These are phyloP conservation scores for Serilophus lunatus DNA, from an alignment of 2,113 vertebrate species.

Conservation along the genomic window DNA sequence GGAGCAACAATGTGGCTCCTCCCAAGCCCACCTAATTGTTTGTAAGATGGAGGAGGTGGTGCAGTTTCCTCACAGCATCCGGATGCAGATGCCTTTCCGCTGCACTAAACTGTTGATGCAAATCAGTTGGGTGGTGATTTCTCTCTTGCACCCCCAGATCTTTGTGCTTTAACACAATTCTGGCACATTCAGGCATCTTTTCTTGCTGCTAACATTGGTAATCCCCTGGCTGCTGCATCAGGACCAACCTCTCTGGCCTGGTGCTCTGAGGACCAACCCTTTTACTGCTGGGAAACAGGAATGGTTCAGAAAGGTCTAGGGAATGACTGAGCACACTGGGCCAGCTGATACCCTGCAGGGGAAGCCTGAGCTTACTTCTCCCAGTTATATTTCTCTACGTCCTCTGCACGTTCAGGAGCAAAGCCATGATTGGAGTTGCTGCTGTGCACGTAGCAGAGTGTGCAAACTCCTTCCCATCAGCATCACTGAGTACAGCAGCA, in stretches of 20 bases:
- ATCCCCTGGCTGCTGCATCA: not conserved
- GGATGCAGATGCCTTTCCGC: accelerated
- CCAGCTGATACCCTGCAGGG: not conserved
- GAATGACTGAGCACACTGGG: not conserved
- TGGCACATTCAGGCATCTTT: not conserved
- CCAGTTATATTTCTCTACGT: not conserved
- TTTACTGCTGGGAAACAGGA: not conserved
- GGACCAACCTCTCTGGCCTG: not conserved
- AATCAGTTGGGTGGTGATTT: accelerated
- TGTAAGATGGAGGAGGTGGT: not conserved
- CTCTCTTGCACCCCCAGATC: accelerated
- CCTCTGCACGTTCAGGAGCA: not conserved
- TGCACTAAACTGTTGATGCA: not conserved
- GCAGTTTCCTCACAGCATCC: not conserved
- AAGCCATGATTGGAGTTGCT: accelerated
- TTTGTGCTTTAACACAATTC: not conserved
- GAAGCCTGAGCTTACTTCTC: not conserved
- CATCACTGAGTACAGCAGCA: accelerated
- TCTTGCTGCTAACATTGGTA: not conserved
- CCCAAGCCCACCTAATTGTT: not conserved
- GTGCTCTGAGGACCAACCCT: not conserved
- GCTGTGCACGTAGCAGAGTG: accelerated
- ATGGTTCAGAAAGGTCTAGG: not conserved
- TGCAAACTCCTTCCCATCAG: accelerated
- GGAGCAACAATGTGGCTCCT: accelerated